Evolutionary conservation across 2,113 vertebrate genomes (phyloP).

Genomic region (Ellobius talpinus): DNA sequence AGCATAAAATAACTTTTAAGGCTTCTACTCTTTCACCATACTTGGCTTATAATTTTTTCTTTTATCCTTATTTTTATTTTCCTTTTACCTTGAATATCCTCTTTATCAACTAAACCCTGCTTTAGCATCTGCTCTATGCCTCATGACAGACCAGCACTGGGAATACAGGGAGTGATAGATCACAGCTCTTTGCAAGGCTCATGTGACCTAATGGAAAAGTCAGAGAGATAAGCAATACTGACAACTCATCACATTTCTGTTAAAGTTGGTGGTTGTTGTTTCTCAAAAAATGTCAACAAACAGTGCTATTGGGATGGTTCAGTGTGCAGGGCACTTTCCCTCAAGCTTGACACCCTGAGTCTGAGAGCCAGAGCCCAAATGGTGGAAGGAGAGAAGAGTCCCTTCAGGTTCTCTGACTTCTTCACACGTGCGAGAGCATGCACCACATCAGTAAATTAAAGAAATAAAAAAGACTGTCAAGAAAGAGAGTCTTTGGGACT

Average conservation of each 20-base stretch:
- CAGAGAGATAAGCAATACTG: not conserved
- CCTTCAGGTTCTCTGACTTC: not conserved
- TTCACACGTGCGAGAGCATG: not conserved
- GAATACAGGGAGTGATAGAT: not conserved
- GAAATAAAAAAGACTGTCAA: not conserved
- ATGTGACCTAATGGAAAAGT: not conserved
- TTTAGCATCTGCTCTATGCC: not conserved
- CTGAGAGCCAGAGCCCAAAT: not conserved
- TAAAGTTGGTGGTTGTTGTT: not conserved
- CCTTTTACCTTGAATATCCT: not conserved
- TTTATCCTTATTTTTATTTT: not conserved
- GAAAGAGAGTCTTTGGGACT: not conserved
- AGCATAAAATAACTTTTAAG: not conserved
- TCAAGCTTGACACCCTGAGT: too few species aligned
- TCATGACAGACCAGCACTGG: not conserved
- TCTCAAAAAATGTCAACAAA: slow-evolving; percentile 24
- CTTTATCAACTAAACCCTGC: slow-evolving; percentile 22
- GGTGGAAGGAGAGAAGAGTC: too few species aligned
- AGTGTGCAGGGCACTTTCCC: too few species aligned
- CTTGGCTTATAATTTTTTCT: not conserved
- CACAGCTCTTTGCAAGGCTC: slow-evolving; percentile 16
- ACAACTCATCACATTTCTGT: not conserved
- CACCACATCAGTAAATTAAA: too few species aligned
- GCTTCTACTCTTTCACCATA: not conserved
- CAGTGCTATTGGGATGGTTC: not conserved